Conservation (phyloP, 2,888 invertebrate genomes). For the Odontomyia ornata region DNA sequence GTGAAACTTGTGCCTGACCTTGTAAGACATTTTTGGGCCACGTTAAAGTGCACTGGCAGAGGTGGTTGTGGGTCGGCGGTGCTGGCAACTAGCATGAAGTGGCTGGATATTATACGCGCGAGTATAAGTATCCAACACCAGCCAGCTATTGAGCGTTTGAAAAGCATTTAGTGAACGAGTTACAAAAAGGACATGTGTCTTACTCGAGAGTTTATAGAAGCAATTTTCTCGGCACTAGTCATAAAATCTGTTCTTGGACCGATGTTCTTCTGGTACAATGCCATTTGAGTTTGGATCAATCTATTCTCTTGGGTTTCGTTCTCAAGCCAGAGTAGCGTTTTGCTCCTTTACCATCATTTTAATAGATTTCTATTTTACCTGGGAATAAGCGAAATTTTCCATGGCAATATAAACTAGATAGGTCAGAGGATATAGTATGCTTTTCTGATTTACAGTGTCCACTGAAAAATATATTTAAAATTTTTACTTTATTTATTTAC, state of each 20-base stretch:
- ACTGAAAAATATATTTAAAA: no score
- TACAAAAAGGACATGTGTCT: slow-evolving; percentile 28
- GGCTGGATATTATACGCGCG: no score
- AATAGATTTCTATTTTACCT: slow-evolving; percentile 29
- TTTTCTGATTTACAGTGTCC: no score
- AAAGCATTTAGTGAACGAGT: neutral
- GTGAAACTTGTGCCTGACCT: slow-evolving; percentile 44
- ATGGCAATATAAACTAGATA: no score
- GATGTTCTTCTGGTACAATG: neutral
- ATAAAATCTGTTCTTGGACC: slow-evolving; percentile 14
- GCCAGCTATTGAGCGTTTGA: neutral
- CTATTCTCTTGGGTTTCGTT: neutral
- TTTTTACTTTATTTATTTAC: no score
- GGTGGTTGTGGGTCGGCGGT: no score
- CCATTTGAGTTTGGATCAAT: neutral
- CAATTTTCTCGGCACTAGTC: slow-evolving; percentile 21
- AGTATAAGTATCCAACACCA: neutral
- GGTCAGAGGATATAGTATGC: no score
- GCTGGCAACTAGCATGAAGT: no score
- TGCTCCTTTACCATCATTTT: neutral
- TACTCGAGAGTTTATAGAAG: neutral
- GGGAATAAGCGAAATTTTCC: neutral
- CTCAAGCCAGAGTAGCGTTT: neutral
- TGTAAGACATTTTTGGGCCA: slow-evolving; percentile 33
- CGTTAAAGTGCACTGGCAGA: slow-evolving; percentile 1